Conservation (phyloP, 2,888 invertebrate genomes). For the Limnephilus lunatus region DNA sequence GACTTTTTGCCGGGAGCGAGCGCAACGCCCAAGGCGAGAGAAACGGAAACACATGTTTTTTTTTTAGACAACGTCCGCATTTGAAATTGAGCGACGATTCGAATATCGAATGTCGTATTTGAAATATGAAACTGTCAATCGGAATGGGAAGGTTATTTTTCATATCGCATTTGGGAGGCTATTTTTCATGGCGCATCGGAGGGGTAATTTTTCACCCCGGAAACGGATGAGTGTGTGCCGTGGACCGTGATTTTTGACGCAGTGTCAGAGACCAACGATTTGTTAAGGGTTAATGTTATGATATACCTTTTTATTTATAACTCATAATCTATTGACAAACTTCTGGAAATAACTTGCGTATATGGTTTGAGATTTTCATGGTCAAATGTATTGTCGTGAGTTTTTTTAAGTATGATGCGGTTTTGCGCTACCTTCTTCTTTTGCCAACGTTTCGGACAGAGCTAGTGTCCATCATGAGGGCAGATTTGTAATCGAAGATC, state of each 20-base stretch:
- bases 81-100: conserved; percentile 54
- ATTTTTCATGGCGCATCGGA: background rate
- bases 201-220: conserved; percentile 17
- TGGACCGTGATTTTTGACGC: conserved; percentile 20
- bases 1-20: conserved; percentile 34
- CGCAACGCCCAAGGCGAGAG: conserved; percentile 36
- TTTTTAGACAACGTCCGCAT: conserved; percentile 55
- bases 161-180: conserved; percentile 27
- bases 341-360: too few relatives aligned
- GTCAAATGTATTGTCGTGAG: too few relatives aligned
- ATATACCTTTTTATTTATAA: background rate
- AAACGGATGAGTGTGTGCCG: conserved; percentile 8
- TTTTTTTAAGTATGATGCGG: too few relatives aligned
- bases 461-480: too few relatives aligned
- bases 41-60: conserved; percentile 35
- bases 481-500: too few relatives aligned
- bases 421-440: too few relatives aligned
- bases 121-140: conserved; percentile 55
- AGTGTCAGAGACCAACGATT: background rate
- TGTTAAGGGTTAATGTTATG: background rate
- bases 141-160: conserved; percentile 52
- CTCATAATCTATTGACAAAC: background rate
- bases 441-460: too few relatives aligned
- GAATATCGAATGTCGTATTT: conserved; percentile 56
- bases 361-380: too few relatives aligned